Evolutionary conservation across 2,113 vertebrate species (phyloP).

Genomic region (Hyla sarda): DNA sequence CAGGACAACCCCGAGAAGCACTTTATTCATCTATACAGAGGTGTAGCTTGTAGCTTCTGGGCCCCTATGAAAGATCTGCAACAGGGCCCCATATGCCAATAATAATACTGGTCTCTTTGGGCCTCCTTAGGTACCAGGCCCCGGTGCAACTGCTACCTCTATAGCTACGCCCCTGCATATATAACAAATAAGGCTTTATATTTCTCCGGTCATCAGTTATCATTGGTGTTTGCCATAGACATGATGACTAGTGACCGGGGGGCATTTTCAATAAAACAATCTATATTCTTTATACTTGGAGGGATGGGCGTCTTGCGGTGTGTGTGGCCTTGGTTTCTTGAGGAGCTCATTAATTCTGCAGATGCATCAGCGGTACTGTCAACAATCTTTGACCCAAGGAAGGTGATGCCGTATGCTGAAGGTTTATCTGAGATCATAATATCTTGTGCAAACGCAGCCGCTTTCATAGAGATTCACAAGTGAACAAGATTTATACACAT

Average conservation of each 20-base stretch:
- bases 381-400: constrained; percentile 8
- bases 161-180: too few species aligned
- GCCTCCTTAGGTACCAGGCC: too few species aligned
- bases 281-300: not conserved
- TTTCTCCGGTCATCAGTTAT: too few species aligned
- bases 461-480: constrained; percentile 1
- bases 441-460: constrained; percentile 14
- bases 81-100: too few species aligned
- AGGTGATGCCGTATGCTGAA: constrained; percentile 1
- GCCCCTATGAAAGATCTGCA: too few species aligned
- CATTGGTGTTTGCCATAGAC: too few species aligned
- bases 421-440: constrained; percentile 20
- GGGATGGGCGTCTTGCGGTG: not conserved
- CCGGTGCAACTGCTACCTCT: too few species aligned
- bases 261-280: not conserved
- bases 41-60: too few species aligned
- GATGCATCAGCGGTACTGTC: not conserved
- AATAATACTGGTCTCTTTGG: too few species aligned
- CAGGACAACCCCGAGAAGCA: too few species aligned
- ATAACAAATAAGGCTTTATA: too few species aligned
- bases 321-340: not conserved
- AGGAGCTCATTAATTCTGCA: constrained; percentile 5
- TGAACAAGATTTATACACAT: not conserved
- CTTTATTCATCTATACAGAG: too few species aligned
- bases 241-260: not conserved